phyloP scores from a whole-genome alignment of 2,888 invertebrate genomes.

The Pristionchus exspectatus region DNA sequence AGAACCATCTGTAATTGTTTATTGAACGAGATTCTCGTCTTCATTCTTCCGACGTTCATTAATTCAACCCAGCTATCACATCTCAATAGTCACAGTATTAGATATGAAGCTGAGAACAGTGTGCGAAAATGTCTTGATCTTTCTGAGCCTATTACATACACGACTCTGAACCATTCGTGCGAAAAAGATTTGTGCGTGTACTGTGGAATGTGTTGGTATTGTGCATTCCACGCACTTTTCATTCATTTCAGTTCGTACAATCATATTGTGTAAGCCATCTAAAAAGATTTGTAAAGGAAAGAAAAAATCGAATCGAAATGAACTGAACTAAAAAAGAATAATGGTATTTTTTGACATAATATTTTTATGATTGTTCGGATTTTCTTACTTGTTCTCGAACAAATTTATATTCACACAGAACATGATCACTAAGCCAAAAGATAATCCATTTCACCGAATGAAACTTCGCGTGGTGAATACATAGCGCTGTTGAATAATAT shows the following conservation, averaged over 20 bases:
- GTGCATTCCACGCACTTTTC: neutral
- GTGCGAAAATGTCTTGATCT: neutral
- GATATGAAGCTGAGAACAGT: neutral
- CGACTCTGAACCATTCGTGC: neutral
- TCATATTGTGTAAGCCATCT: neutral
- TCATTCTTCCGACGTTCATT: no score
- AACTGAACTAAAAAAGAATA: no score
- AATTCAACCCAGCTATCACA: no score
- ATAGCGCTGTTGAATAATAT: neutral
- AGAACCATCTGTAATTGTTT: conserved; percentile 71
- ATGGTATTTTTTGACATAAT: no score
- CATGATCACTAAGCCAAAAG: neutral
- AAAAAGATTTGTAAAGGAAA: no score
- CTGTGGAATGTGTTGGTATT: neutral
- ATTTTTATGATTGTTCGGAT: no score
- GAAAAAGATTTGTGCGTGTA: neutral
- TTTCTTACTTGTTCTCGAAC: neutral
- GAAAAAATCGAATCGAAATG: no score
- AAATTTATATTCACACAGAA: neutral
- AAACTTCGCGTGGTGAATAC: neutral
- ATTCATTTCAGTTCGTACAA: neutral
- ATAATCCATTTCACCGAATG: neutral
- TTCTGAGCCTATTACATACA: neutral
- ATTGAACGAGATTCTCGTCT: no score
- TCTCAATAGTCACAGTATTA: no score